Conservation (phyloP, 2,113 vertebrate genomes). For the Odocoileus hemionus region DNA sequence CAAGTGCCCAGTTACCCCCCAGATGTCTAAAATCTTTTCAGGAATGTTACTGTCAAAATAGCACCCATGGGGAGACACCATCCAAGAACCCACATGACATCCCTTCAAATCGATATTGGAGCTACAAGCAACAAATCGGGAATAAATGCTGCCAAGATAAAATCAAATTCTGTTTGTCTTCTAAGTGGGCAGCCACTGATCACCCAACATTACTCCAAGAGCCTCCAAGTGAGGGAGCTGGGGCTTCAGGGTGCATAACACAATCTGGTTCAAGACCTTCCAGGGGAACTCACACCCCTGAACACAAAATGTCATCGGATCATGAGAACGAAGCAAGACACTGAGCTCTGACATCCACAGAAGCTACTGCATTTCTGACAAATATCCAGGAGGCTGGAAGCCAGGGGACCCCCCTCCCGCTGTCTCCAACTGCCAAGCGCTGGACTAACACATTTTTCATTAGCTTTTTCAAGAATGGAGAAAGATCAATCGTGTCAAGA, state of each 20-base stretch:
- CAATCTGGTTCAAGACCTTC: background rate
- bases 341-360: conserved; percentile 55
- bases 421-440: conserved; percentile 1
- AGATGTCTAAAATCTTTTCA: conserved; percentile 46
- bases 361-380: conserved; percentile 51
- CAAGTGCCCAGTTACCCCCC: background rate
- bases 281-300: conserved; percentile 23
- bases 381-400: conserved; percentile 57
- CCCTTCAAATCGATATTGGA: conserved; percentile 59
- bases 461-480: conserved; percentile 46
- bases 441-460: conserved; percentile 49
- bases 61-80: conserved; percentile 52
- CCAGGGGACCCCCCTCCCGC: conserved; percentile 44
- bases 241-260: background rate
- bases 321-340: background rate
- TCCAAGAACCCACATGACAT: conserved; percentile 40
- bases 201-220: conserved; percentile 49
- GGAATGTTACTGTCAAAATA: conserved; percentile 54
- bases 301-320: conserved; percentile 13
- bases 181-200: conserved; percentile 46
- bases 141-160: conserved; percentile 69
- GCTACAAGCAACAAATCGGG: conserved; percentile 62
- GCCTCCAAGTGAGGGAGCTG: conserved; percentile 13
- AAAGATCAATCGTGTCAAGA: conserved; percentile 50
- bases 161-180: conserved; percentile 60